Evolutionary conservation across 2,113 vertebrate species (phyloP).

Genomic region (Solenodon paradoxus): DNA sequence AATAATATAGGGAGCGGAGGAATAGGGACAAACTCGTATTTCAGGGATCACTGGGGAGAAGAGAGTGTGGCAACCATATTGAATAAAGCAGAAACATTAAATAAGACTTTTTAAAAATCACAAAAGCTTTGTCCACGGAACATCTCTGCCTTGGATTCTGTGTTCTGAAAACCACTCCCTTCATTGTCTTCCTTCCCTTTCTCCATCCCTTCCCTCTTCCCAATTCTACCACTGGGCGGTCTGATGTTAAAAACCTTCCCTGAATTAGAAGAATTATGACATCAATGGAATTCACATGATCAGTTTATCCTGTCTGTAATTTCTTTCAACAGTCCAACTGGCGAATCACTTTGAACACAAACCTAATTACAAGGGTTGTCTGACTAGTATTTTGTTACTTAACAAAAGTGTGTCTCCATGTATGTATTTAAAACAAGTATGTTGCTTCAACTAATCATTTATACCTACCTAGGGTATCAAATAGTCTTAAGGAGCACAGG

Average conservation of each 20-base stretch:
- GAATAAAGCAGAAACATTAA: background rate
- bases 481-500: background rate
- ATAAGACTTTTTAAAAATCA: background rate
- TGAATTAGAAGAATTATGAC: background rate
- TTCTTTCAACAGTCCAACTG: background rate
- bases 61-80: background rate
- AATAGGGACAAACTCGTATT: background rate
- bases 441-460: background rate
- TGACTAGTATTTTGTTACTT: background rate
- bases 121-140: background rate
- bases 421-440: background rate
- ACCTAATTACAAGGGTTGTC: background rate
- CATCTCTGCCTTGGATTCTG: background rate
- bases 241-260: background rate
- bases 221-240: background rate
- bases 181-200: background rate
- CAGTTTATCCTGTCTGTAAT: background rate
- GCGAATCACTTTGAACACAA: background rate
- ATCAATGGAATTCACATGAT: background rate
- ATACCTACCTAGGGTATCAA: background rate
- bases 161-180: background rate
- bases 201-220: background rate
- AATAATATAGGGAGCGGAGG: background rate
- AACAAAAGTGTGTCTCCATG: background rate
- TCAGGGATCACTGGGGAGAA: background rate